phyloP scores from a whole-genome alignment of 1,140 invertebrate species.

The Tenebrio molitor region DNA sequence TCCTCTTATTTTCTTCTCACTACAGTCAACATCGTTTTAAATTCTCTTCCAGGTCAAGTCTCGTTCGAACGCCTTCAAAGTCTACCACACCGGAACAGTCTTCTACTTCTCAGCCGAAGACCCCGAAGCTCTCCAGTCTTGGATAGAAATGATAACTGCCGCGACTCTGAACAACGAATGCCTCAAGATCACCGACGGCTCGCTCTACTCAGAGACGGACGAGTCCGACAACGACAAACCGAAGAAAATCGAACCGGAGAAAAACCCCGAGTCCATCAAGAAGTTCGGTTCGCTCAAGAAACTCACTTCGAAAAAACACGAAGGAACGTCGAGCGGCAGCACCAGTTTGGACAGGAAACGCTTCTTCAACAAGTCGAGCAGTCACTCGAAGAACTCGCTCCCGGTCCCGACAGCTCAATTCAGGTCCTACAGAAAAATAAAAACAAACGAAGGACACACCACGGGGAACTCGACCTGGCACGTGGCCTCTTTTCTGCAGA shows the following conservation, averaged over 20 bases:
- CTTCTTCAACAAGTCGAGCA: conserved; percentile 69
- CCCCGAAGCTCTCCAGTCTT: conserved; percentile 78
- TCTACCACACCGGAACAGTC: conserved; percentile 88
- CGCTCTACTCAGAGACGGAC: conserved; percentile 86
- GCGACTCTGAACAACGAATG: conserved; percentile 74
- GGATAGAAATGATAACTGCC: conserved; percentile 80
- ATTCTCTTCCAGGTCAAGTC: conserved; percentile 62
- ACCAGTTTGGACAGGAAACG: conserved; percentile 83
- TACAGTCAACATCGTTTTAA: not conserved
- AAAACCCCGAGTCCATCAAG: conserved; percentile 60
- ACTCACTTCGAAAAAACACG: conserved; percentile 70
- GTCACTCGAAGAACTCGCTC: conserved; percentile 69
- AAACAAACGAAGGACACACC: conserved; percentile 53
- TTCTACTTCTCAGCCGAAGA: conserved; percentile 93
- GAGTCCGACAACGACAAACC: conserved; percentile 77
- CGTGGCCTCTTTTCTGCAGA: conserved; percentile 60
- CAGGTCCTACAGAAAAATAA: conserved; percentile 78
- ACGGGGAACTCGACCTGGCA: conserved; percentile 66
- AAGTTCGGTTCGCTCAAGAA: conserved; percentile 80
- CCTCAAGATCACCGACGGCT: conserved; percentile 62
- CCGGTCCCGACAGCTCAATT: conserved; percentile 85
- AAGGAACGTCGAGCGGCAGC: conserved; percentile 62
- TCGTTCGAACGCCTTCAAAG: conserved; percentile 81
- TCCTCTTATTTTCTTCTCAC: too few species aligned
- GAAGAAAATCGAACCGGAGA: conserved; percentile 61